Evolutionary conservation across 2,113 vertebrate genomes (phyloP).

Genomic region (Setophaga kirtlandii): DNA sequence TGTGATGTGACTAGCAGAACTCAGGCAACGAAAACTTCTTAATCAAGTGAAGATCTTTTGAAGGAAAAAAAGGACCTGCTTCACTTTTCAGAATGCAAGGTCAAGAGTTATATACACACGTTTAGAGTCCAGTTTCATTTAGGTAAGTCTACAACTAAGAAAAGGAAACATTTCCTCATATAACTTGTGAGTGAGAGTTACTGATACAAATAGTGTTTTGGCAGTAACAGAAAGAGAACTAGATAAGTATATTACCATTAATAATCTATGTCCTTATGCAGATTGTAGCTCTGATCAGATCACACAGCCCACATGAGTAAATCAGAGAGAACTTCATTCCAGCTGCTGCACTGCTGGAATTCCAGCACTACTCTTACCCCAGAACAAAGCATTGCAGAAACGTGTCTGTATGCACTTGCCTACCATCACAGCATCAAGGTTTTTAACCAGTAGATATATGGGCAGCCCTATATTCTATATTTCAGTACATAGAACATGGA

Average conservation of each 20-base stretch:
- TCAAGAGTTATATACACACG: constrained; percentile 41
- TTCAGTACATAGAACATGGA: neutral
- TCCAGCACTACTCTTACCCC: neutral
- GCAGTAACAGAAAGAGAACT: constrained; percentile 1
- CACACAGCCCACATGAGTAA: neutral
- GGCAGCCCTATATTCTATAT: neutral
- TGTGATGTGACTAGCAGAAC: constrained; percentile 36
- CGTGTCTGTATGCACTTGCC: neutral
- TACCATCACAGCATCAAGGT: neutral
- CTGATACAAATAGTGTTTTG: neutral
- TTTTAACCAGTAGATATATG: neutral
- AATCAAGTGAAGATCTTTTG: constrained; percentile 33
- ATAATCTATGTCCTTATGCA: neutral
- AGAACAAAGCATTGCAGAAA: neutral
- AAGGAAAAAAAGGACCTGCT: neutral
- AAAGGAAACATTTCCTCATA: constrained; percentile 31
- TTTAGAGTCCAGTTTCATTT: constrained; percentile 16
- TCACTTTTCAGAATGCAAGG: constrained; percentile 29
- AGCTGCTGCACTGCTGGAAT: neutral
- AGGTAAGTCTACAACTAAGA: constrained; percentile 18
- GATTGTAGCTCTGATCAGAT: neutral
- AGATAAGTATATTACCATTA: neutral
- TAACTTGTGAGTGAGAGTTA: constrained; percentile 5
- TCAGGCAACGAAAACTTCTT: constrained; percentile 45
- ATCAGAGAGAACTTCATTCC: neutral